phyloP scores from a whole-genome alignment of 2,888 invertebrate genomes.

The Rhaphigaster nebulosa region DNA sequence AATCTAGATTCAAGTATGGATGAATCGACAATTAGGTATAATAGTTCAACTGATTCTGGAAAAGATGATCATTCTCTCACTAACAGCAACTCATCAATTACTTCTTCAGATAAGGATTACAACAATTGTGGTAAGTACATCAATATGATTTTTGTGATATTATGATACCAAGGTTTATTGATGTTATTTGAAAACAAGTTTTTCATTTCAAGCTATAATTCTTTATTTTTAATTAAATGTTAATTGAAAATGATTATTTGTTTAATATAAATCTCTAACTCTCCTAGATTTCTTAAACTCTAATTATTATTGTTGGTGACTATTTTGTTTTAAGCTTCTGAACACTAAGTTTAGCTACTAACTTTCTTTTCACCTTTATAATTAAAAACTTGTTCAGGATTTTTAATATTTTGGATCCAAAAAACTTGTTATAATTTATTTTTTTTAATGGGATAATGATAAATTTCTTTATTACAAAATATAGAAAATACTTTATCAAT shows the following conservation, averaged over 20 bases:
- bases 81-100: constrained; percentile 61
- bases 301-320: not conserved
- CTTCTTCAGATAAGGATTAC: constrained; percentile 62
- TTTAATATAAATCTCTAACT: not conserved
- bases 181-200: not conserved
- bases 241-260: not conserved
- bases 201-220: not conserved
- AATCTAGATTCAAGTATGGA: constrained; percentile 64
- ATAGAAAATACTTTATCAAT: not conserved
- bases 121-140: constrained; percentile 53
- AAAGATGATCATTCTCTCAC: constrained; percentile 64
- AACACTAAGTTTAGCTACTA: not conserved
- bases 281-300: not conserved
- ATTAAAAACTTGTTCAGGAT: not conserved
- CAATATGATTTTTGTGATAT: not conserved
- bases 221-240: not conserved
- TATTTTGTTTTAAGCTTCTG: not conserved
- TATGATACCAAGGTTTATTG: not conserved
- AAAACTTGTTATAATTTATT: not conserved
- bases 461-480: not conserved
- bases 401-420: no score
- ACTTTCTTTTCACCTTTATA: not conserved
- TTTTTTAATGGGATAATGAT: not conserved
- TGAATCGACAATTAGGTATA: constrained; percentile 63
- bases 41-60: constrained; percentile 64